Percentiles rank a stretch among this genome's conserved stretches.
These are phyloP conservation scores for Saxicola maurus DNA, from an alignment of 2,797 vertebrate species.

Conservation along the genomic window DNA sequence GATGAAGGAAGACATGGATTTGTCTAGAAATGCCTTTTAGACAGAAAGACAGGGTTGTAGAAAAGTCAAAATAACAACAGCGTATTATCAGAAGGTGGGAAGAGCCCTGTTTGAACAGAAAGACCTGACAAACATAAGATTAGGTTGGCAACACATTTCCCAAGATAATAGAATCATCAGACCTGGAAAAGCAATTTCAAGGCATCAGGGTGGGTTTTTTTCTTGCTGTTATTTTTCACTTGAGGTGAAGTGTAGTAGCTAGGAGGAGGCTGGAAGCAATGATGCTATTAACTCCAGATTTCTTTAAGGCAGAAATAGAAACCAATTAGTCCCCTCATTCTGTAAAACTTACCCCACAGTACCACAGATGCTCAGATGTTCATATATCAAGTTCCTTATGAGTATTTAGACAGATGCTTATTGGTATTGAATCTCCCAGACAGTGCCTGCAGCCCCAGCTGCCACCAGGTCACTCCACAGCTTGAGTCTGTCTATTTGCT, in stretches of 20 bases:
- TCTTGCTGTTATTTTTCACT: neutral
- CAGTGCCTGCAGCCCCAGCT: neutral
- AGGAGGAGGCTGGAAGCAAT: neutral
- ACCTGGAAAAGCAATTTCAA: neutral
- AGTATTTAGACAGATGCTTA: neutral
- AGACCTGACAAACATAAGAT: neutral
- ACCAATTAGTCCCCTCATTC: neutral
- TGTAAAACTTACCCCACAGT: neutral
- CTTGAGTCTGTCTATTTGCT: neutral
- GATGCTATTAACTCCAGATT: neutral
- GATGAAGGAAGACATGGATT: neutral
- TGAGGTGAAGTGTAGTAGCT: neutral
- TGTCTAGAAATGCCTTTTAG: neutral
- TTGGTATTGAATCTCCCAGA: neutral
- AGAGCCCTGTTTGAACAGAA: neutral
- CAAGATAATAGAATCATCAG: neutral
- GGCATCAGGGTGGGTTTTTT: neutral
- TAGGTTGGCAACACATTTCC: neutral
- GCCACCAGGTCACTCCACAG: neutral
- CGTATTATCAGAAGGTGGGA: neutral
- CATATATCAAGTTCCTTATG: neutral
- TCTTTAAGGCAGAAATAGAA: neutral
- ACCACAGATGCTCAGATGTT: neutral
- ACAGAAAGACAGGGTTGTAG: neutral
- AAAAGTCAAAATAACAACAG: neutral